These are phyloP conservation scores for Camponotus pennsylvanicus DNA, from an alignment of 1,140 invertebrate genomes.

Conservation along the genomic window DNA sequence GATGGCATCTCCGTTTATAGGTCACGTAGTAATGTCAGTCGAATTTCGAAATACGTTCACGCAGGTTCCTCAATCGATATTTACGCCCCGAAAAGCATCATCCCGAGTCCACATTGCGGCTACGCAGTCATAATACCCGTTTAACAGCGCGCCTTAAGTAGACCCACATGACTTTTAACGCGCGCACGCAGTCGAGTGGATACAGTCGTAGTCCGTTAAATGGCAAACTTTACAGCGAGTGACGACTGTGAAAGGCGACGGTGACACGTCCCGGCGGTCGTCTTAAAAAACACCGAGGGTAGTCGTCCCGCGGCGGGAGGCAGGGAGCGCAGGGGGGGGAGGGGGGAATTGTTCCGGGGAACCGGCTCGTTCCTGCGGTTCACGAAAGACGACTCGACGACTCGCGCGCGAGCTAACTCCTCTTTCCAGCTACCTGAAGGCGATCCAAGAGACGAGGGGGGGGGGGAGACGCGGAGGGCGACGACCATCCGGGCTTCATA, in stretches of 20 bases:
- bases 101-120: background rate
- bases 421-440: constrained; percentile 78
- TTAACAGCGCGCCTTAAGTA: constrained; percentile 40
- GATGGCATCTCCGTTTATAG: background rate
- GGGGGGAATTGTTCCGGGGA: constrained; percentile 29
- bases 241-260: constrained; percentile 73
- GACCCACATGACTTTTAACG: constrained; percentile 21
- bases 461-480: background rate
- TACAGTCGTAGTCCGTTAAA: constrained; percentile 73
- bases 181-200: constrained; percentile 65
- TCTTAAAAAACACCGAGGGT: constrained; percentile 63
- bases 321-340: background rate
- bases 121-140: constrained; percentile 24
- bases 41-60: background rate
- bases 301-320: background rate
- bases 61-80: background rate
- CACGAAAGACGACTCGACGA: constrained; percentile 56
- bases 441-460: background rate
- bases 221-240: constrained; percentile 68
- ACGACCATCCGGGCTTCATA: constrained; percentile 71
- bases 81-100: constrained; percentile 14
- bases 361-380: constrained; percentile 68
- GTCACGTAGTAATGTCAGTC: background rate
- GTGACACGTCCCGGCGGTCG: constrained; percentile 68
- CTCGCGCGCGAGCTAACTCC: constrained; percentile 39